Percentiles rank a stretch among this genome's conserved stretches.
Conservation (phyloP, 2,113 vertebrate species). For the Passer domesticus region DNA sequence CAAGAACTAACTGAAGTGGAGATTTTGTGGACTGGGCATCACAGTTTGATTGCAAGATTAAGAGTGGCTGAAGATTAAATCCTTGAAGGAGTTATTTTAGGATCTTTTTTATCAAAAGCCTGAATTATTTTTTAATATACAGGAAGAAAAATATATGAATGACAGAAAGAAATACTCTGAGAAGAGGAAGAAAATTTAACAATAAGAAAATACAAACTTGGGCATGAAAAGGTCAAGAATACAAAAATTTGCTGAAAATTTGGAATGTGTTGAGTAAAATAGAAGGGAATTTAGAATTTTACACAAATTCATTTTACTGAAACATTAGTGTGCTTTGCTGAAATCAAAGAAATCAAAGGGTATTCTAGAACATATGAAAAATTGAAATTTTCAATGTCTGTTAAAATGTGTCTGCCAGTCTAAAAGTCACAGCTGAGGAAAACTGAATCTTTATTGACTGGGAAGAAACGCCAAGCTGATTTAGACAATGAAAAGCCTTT, state of each 20-base stretch:
- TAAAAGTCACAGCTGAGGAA: background rate
- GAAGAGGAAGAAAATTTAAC: background rate
- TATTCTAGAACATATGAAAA: background rate
- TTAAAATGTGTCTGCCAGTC: background rate
- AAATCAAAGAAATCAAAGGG: background rate
- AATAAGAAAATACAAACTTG: background rate
- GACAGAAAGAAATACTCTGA: background rate
- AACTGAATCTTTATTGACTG: background rate
- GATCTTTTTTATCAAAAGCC: background rate
- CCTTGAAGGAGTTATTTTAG: background rate
- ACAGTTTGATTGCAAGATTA: background rate
- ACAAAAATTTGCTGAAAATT: background rate
- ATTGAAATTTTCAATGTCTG: background rate
- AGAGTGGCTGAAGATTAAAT: background rate
- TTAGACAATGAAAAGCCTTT: background rate
- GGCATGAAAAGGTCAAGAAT: background rate
- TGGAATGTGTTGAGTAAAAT: background rate
- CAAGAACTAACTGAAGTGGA: background rate
- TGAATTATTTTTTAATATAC: background rate
- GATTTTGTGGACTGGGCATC: background rate
- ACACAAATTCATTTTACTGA: background rate
- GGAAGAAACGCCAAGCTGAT: background rate
- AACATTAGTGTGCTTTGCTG: background rate
- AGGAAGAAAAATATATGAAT: background rate
- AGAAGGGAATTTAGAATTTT: background rate